A percentile compares a stretch with the other conserved stretches of the same genome.
These are phyloP conservation scores for Hyposoter didymator DNA, from an alignment of 2,888 invertebrate species.

Conservation along the genomic window DNA sequence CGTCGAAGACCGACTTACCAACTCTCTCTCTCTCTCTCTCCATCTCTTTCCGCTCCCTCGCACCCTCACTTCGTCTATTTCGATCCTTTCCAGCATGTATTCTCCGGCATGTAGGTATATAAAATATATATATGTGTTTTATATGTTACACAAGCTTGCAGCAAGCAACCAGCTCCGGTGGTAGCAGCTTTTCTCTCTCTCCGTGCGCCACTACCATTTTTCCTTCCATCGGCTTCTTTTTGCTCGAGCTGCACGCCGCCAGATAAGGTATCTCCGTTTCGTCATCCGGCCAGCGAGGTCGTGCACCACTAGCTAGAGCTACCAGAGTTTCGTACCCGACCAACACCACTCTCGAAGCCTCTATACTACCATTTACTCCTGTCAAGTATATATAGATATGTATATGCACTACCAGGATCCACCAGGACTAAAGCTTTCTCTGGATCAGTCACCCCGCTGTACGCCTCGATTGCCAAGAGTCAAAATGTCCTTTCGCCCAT, in stretches of 20 bases:
- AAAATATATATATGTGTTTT: not conserved
- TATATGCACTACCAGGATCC: not conserved
- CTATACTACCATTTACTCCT: conserved; percentile 16
- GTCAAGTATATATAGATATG: conserved; percentile 9
- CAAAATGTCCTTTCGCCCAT: conserved; percentile 20
- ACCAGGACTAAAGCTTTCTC: conserved; percentile 42
- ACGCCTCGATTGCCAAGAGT: not conserved
- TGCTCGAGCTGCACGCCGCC: conserved; percentile 71
- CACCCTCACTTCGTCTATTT: conserved; percentile 55
- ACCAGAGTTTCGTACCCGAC: conserved; percentile 35
- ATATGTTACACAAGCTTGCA: conserved; percentile 29
- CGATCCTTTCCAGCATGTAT: conserved; percentile 36
- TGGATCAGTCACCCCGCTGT: conserved; percentile 42
- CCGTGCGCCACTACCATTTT: conserved; percentile 67
- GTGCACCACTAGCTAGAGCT: conserved; percentile 50
- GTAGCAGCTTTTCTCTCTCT: conserved; percentile 48
- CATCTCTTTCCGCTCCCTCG: conserved; percentile 42
- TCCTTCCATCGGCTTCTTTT: conserved; percentile 69
- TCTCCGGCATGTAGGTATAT: conserved; percentile 4
- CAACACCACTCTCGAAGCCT: conserved; percentile 8
- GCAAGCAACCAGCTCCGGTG: conserved; percentile 30
- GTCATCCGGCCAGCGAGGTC: conserved; percentile 70
- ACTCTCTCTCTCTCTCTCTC: conserved; percentile 61
- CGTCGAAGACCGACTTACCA: conserved; percentile 78
- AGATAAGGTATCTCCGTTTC: conserved; percentile 73